Base-by-base conservation (phyloP, 2,888 invertebrate genomes). In the Suillia variegata region DNA sequence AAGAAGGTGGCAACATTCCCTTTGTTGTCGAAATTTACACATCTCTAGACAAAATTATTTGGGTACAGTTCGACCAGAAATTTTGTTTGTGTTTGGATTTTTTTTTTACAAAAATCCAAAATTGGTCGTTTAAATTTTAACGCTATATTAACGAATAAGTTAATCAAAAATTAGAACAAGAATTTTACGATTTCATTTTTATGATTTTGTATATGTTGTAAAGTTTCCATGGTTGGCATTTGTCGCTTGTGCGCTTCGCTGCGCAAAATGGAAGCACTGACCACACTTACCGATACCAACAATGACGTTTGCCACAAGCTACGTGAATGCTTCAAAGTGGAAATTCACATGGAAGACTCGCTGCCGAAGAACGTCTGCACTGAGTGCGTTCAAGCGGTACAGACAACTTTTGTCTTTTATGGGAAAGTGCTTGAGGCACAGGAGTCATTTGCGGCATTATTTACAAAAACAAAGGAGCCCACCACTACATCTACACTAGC, bases 211-310 rank as follows among this genome's bases (percentile, higher is more conserved):
- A n/a, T n/a, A n/a, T n/a, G n/a, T n/a, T n/a, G n/a, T n/a, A n/a
- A n/a, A n/a, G n/a, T n/a, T n/a, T n/a, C n/a, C n/a, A 69, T 66
- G 69, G 65, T 64, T 12, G 64, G 63, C 6, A 66, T 75, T 21
- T 77, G 77, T 52, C 74, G 77, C 12, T 63, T 76, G 31, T 77
- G 77, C 62, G 75, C 76, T 4, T 68, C 75, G 2, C 33, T 77
- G 4, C 73, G 70, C 26, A 74, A 71, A 66, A 50, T 53, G 0
- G 68, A 72, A 17, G 26, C 54, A 17, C 54, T 74, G 48, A 53
- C 56, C 8, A 64, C 61, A 47, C 67, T 75, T 8, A 61, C 62
- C 6, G 69, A 71, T 54, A 58, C 63, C 3, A 63, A 63, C 2
- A 63, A 70, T 54, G 67, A 70, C 31, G 54, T 73, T 15, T 67